These are phyloP conservation scores for Pyralis farinalis DNA, from an alignment of 2,888 invertebrate genomes.

Conservation along the genomic window DNA sequence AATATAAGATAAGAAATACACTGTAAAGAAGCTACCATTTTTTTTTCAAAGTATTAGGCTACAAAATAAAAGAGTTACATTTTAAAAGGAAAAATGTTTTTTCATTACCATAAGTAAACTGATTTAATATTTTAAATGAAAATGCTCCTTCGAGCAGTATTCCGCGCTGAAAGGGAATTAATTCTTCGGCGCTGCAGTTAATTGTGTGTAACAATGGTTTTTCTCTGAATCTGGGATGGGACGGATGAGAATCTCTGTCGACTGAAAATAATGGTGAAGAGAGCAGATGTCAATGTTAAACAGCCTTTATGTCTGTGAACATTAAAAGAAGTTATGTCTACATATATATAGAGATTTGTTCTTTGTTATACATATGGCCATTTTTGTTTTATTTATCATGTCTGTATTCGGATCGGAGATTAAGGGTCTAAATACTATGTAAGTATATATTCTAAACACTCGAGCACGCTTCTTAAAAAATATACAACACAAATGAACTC, in stretches of 20 bases:
- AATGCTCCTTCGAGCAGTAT: constrained; percentile 19
- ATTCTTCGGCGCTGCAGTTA: constrained; percentile 54
- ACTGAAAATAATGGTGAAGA: constrained; percentile 47
- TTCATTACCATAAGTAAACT: constrained; percentile 2
- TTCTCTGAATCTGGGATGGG: constrained; percentile 42
- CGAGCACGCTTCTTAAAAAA: too few relatives aligned
- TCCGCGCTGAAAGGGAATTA: constrained; percentile 39
- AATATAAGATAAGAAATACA: background rate
- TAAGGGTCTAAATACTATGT: too few relatives aligned
- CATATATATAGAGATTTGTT: background rate
- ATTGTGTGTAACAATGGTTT: constrained; percentile 62
- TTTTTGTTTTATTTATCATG: too few relatives aligned
- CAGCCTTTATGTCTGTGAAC: constrained; percentile 20
- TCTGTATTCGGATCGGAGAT: too few relatives aligned
- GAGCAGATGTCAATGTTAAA: constrained; percentile 37
- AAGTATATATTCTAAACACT: too few relatives aligned
- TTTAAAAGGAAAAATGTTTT: background rate
- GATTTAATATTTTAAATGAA: constrained; percentile 14
- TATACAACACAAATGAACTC: too few relatives aligned
- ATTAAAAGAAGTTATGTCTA: constrained; percentile 19
- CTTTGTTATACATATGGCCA: too few relatives aligned
- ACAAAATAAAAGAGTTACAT: too few relatives aligned
- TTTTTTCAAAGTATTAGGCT: background rate
- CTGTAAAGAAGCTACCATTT: background rate
- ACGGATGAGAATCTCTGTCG: constrained; percentile 42